phyloP scores from a whole-genome alignment of 2,888 invertebrate species.

The Caenorhabditis zanzibari region DNA sequence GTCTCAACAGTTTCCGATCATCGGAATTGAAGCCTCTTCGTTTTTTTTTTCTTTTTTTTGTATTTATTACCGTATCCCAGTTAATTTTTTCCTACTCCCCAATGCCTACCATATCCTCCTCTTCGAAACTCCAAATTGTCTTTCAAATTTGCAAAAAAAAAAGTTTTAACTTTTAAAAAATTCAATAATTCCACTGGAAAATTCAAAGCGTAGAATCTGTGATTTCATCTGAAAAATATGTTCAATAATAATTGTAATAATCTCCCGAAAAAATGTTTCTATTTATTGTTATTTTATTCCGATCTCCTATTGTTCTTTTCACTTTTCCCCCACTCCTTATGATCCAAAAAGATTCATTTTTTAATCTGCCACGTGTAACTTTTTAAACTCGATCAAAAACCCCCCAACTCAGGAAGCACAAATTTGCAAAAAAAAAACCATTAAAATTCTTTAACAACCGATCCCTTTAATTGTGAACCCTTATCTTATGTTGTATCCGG shows the following conservation, averaged over 20 bases:
- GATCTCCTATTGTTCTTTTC: conserved; percentile 32
- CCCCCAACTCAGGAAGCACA: conserved; percentile 48
- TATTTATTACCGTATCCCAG: too few species aligned
- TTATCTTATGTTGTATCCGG: conserved; percentile 22
- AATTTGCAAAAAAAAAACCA: conserved; percentile 3
- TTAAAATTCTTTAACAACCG: conserved; percentile 15
- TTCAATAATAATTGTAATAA: conserved; percentile 36
- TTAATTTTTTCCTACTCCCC: neutral
- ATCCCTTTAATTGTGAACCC: conserved; percentile 2
- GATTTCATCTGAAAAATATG: conserved; percentile 36
- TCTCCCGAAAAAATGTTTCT: neutral
- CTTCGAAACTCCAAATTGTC: conserved; percentile 18
- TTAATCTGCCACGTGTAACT: conserved; percentile 51
- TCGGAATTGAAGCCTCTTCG: conserved; percentile 1
- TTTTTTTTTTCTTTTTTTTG: too few species aligned
- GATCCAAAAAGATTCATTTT: neutral
- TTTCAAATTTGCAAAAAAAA: conserved; percentile 14
- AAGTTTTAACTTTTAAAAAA: conserved; percentile 31
- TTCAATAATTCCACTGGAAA: conserved; percentile 46
- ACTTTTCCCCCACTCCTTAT: conserved; percentile 13
- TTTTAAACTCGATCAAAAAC: conserved; percentile 51
- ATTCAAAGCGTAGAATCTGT: conserved; percentile 61
- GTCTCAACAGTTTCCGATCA: conserved; percentile 66
- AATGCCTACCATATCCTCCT: neutral
- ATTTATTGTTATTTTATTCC: conserved; percentile 12